Evolutionary conservation across 2,888 invertebrate genomes (phyloP), one percentile per base, ranked within the genome.

Genomic region (Sacculina carcini): DNA sequence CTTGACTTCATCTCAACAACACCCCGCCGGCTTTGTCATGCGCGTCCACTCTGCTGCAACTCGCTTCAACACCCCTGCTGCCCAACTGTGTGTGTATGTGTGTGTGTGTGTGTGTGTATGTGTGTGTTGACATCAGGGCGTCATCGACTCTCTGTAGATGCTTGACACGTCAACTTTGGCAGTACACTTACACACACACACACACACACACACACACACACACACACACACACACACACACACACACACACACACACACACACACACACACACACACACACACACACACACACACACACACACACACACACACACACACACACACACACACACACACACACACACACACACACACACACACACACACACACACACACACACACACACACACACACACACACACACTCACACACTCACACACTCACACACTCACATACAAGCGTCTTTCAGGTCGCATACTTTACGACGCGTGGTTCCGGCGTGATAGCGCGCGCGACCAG

Each of bases 241-340:
- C n/a, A n/a, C n/a, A n/a, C n/a, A n/a, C n/a, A n/a, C n/a, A n/a
- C n/a, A n/a, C n/a, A 28, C 26, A 4, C 26, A 46, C n/a, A 24
- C 46, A 46, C 46, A 46, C 23, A 46, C 46, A 46, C 23, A 46
- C 46, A 4, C 5, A 46, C 46, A 46, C 5, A 46, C 5, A 46
- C 5, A 46, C 46, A 46, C 5, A 46, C 46, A 46, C 5, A 46
- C 46, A 46, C 5, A 46, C 5, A 46, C 5, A 46, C 46, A 46
- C 5, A 46, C 46, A 46, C 46, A 46, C 46, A 46, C 46, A 46
- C 46, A 46, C 46, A 46, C 46, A 46, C 46, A 46, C 46, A 46
- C 46, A 46, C 46, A 46, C 46, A 46, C 46, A 46, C 46, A 46
- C 46, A 46, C 46, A 46, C 46, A 46, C 46, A 46, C 46, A 46